These are phyloP conservation scores for Ennomos fuscantarius DNA, from an alignment of 2,888 invertebrate genomes.

Conservation along the genomic window DNA sequence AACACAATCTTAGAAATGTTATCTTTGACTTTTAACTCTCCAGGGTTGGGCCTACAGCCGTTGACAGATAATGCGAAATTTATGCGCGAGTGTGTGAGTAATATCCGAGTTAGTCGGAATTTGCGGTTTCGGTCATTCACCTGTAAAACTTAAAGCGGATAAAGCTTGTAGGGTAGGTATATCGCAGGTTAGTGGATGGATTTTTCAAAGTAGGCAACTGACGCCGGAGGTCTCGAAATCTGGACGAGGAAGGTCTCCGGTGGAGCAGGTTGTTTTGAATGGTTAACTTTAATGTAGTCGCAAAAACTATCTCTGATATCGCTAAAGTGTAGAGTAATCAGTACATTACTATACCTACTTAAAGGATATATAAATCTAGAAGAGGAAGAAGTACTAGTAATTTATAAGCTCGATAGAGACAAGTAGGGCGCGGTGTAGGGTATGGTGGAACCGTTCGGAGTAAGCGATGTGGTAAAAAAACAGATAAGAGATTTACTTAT, in stretches of 20 bases:
- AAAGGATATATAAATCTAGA: no score
- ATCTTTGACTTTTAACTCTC: slow-evolving; percentile 6
- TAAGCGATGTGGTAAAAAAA: no score
- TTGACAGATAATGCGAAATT: slow-evolving; percentile 23
- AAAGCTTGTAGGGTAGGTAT: neutral
- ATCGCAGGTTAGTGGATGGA: slow-evolving; percentile 1
- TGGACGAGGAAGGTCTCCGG: slow-evolving; percentile 2
- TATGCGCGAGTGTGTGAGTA: slow-evolving; percentile 13
- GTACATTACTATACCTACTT: no score
- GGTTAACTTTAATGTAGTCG: neutral
- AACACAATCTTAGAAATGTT: slow-evolving; percentile 1
- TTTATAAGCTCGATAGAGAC: no score
- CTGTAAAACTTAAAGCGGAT: slow-evolving; percentile 9
- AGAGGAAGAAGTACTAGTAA: no score
- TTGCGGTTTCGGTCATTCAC: slow-evolving; percentile 25
- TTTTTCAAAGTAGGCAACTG: slow-evolving; percentile 1
- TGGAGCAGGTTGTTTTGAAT: neutral
- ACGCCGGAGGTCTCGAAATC: slow-evolving; percentile 1
- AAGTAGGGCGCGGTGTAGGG: no score
- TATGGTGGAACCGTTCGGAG: no score
- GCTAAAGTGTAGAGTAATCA: no score
- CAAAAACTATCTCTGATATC: neutral
- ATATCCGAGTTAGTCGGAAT: slow-evolving; percentile 19
- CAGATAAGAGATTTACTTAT: no score
- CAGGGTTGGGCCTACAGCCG: slow-evolving; percentile 16